phyloP scores from a whole-genome alignment of 2,888 invertebrate genomes.

The Ochropleura plecta region DNA sequence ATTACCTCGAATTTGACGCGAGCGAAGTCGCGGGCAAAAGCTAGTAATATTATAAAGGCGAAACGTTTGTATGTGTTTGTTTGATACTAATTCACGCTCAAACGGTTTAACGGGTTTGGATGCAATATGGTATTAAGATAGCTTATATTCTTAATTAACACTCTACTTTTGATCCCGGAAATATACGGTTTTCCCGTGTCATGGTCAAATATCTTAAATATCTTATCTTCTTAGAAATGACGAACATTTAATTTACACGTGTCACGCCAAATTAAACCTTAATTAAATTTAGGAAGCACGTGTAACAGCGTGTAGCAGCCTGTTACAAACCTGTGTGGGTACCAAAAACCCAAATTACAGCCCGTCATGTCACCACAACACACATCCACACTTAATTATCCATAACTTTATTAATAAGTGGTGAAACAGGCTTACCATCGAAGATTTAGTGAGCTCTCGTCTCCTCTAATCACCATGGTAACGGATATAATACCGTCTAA shows the following conservation, averaged over 20 bases:
- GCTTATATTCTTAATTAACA: no score
- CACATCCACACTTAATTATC: slow-evolving; percentile 17
- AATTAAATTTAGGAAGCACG: background rate
- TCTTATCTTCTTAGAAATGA: background rate
- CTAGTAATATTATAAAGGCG: no score
- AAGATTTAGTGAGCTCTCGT: slow-evolving; percentile 39
- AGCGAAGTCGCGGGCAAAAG: no score
- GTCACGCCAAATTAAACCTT: background rate
- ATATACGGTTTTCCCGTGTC: no score
- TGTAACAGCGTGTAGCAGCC: slow-evolving; percentile 1
- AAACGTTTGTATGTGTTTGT: no score
- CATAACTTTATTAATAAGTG: slow-evolving; percentile 44
- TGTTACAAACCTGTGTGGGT: background rate
- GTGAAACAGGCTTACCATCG: slow-evolving; percentile 34
- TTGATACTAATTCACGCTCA: no score
- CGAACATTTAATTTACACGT: slow-evolving; percentile 3
- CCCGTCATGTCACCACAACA: background rate
- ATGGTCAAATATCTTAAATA: no score
- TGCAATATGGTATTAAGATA: no score
- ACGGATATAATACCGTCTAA: slow-evolving; percentile 58
- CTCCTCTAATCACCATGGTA: slow-evolving; percentile 55
- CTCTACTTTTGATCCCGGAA: no score
- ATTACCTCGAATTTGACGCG: no score
- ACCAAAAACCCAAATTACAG: background rate
- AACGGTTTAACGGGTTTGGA: no score